Evolutionary conservation across 2,113 vertebrate genomes (phyloP).

Genomic region (Hucho hucho): DNA sequence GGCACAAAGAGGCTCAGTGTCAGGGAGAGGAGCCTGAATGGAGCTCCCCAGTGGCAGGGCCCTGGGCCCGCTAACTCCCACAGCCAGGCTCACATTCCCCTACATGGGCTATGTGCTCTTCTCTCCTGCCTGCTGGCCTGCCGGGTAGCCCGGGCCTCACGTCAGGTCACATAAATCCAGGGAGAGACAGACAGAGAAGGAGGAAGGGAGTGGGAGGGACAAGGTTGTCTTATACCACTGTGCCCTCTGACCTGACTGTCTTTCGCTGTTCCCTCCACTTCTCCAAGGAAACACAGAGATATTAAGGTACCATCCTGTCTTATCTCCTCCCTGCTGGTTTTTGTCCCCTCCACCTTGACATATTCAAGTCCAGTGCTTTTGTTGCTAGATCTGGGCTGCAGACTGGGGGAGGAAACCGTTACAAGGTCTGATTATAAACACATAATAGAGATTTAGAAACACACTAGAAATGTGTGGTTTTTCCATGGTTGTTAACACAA

Average conservation of each 20-base stretch:
- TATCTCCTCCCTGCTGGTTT: not conserved
- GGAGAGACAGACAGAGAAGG: conserved; percentile 38
- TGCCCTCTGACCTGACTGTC: conserved; percentile 21
- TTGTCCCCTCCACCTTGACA: conserved; percentile 1
- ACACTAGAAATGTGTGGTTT: conserved; percentile 38
- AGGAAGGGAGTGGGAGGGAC: conserved; percentile 22
- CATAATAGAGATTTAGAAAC: conserved; percentile 52
- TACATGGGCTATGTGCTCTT: conserved; percentile 44
- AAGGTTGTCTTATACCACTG: conserved; percentile 34
- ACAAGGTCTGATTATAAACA: conserved; percentile 50
- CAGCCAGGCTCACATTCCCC: conserved; percentile 63
- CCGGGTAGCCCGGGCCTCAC: conserved; percentile 47
- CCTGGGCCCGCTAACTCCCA: conserved; percentile 35
- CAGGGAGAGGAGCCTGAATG: conserved; percentile 62
- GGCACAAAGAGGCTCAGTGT: conserved; percentile 74
- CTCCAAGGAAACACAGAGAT: conserved; percentile 29
- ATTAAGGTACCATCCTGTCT: conserved; percentile 7
- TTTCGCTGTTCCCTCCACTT: conserved; percentile 19
- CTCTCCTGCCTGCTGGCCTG: not conserved
- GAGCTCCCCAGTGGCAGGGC: conserved; percentile 67
- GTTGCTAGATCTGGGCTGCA: conserved; percentile 31
- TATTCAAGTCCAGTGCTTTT: conserved; percentile 33
- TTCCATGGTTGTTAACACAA: conserved; percentile 53
- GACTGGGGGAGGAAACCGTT: conserved; percentile 28
- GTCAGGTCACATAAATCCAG: conserved; percentile 48